phyloP scores from a whole-genome alignment of 1,140 invertebrate genomes.

The Coelopa frigida region DNA sequence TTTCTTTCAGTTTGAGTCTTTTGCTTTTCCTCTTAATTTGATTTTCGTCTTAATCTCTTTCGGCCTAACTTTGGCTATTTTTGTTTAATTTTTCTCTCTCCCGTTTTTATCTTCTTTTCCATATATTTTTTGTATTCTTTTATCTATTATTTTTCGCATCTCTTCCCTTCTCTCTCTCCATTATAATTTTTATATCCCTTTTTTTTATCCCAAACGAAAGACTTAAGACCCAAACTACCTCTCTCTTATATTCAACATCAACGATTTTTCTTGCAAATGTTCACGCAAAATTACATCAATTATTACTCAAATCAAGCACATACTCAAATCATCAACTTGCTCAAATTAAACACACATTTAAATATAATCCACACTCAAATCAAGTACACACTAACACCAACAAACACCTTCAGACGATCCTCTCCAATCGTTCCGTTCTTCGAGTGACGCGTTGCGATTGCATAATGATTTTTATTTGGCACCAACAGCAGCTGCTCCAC shows the following conservation, averaged over 20 bases:
- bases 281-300: no score
- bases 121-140: neutral
- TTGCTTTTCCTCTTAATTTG: neutral
- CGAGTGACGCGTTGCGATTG: no score
- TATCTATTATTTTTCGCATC: neutral
- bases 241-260: conserved; percentile 3
- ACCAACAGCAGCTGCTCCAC: no score
- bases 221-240: conserved; percentile 20
- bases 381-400: no score
- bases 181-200: neutral
- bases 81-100: neutral
- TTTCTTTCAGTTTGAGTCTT: neutral
- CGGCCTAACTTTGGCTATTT: neutral
- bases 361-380: no score
- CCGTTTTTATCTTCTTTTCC: neutral
- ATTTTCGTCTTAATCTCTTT: neutral
- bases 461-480: no score
- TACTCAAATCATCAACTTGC: no score
- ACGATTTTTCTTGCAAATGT: no score
- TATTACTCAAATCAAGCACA: no score
- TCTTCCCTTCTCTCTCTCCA: neutral
- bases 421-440: no score
- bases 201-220: conserved; percentile 13
- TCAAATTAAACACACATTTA: no score
- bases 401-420: no score